A percentile compares a stretch with the other conserved stretches of the same genome.
phyloP scores from a whole-genome alignment of 2,797 vertebrate genomes.

The Hippocampus kuda region DNA sequence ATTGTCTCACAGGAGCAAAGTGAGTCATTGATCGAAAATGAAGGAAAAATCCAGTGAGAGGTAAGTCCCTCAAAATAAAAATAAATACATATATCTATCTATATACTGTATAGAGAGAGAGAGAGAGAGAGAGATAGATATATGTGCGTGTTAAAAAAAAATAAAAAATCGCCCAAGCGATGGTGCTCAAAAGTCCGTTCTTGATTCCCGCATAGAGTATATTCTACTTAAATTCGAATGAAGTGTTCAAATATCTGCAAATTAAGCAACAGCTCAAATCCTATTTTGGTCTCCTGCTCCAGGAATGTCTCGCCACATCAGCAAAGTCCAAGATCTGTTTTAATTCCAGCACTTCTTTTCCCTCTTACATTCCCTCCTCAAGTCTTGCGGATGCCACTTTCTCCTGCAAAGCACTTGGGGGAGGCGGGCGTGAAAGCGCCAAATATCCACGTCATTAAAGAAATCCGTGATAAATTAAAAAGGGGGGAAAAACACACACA shows the following conservation, averaged over 20 bases:
- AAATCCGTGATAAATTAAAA: constrained; percentile 42
- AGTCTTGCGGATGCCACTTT: constrained; percentile 54
- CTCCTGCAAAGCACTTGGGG: constrained; percentile 43
- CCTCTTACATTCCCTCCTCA: constrained; percentile 31
- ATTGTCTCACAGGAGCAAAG: constrained; percentile 1
- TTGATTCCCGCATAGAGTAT: not conserved
- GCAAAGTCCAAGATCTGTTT: constrained; percentile 46
- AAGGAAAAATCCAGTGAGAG: not conserved
- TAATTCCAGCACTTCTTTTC: constrained; percentile 52
- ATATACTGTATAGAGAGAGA: too few species aligned
- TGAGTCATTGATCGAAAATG: not conserved
- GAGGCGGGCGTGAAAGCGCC: not conserved
- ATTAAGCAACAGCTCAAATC: constrained; percentile 41
- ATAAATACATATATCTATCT: not conserved
- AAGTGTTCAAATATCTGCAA: not conserved
- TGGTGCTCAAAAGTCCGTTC: not conserved
- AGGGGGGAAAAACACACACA: constrained; percentile 25
- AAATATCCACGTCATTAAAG: constrained; percentile 34
- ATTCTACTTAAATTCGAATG: not conserved
- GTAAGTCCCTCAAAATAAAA: not conserved
- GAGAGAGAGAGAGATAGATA: too few species aligned
- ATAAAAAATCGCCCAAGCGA: not conserved
- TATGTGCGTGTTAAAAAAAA: not conserved
- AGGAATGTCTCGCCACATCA: constrained; percentile 51
- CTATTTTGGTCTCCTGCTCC: constrained; percentile 43